phyloP scores from a whole-genome alignment of 1,140 invertebrate species.

The Pseudomyrmex gracilis region DNA sequence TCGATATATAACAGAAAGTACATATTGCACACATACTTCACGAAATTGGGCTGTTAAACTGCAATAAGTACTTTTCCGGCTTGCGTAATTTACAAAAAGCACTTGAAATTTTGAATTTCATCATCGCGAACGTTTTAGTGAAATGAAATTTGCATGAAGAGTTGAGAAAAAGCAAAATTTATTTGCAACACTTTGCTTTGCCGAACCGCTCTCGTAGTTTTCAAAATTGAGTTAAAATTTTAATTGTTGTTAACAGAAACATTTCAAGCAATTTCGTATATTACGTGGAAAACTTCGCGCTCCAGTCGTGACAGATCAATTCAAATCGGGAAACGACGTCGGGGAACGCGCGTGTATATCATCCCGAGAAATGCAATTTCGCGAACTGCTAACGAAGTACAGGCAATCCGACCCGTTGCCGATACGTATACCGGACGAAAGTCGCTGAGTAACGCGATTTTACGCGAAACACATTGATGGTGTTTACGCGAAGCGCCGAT shows the following conservation, averaged over 20 bases:
- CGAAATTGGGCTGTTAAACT: background rate
- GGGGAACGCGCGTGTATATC: conserved; percentile 26
- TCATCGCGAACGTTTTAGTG: conserved; percentile 1
- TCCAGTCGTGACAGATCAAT: conserved; percentile 26
- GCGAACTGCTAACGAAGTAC: conserved; percentile 64
- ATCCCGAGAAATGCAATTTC: conserved; percentile 63
- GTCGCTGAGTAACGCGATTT: conserved; percentile 57
- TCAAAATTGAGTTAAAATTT: conserved; percentile 38
- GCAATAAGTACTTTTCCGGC: background rate
- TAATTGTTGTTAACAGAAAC: conserved; percentile 25
- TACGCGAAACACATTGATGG: conserved; percentile 37
- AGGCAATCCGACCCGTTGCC: conserved; percentile 19
- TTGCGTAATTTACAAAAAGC: background rate
- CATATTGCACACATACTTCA: background rate
- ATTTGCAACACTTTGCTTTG: background rate
- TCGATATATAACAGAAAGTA: background rate
- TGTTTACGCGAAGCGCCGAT: conserved; percentile 39
- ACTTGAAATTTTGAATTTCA: background rate
- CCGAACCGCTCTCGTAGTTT: background rate
- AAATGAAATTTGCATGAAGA: conserved; percentile 17
- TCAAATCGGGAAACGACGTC: conserved; percentile 19
- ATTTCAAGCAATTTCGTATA: conserved; percentile 5
- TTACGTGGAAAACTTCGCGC: background rate
- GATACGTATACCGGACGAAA: conserved; percentile 26
- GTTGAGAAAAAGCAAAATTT: background rate